These are phyloP conservation scores for Vulpes lagopus DNA, from an alignment of 2,113 vertebrate species.

Conservation along the genomic window DNA sequence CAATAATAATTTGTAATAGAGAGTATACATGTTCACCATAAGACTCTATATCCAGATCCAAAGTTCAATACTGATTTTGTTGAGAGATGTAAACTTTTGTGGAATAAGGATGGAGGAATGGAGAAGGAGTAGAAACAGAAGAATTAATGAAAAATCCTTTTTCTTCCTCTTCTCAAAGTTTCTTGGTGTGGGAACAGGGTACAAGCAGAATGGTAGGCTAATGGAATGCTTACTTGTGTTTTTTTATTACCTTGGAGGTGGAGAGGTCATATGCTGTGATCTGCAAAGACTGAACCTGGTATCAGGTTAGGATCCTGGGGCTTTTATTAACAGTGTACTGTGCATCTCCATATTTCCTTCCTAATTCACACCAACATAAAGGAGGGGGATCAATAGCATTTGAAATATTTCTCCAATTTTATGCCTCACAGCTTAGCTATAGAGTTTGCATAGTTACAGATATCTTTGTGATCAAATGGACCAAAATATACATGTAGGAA, in stretches of 20 bases:
- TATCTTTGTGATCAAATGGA: rapidly evolving
- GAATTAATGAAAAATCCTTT: neutral
- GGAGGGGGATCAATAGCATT: neutral
- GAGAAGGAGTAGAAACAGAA: neutral
- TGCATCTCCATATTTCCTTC: neutral
- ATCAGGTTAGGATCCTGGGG: neutral
- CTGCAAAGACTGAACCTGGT: neutral
- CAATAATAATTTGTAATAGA: neutral
- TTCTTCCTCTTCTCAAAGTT: neutral
- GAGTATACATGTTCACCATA: neutral
- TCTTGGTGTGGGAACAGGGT: neutral
- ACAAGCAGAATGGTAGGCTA: neutral
- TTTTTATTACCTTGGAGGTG: neutral
- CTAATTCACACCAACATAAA: neutral
- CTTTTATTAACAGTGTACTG: slow-evolving; percentile 27
- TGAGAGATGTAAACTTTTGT: neutral
- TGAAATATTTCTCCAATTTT: slow-evolving; percentile 47
- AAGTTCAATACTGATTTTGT: neutral
- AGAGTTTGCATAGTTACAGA: neutral
- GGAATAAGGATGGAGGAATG: neutral
- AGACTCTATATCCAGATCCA: neutral
- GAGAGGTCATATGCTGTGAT: neutral
- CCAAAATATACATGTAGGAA: neutral
- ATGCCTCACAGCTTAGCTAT: neutral
- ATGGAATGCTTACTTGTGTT: neutral